A percentile compares a stretch with the other conserved stretches of the same genome.
These are phyloP conservation scores for Danio kyathit DNA, from an alignment of 2,797 vertebrate genomes.

Conservation along the genomic window DNA sequence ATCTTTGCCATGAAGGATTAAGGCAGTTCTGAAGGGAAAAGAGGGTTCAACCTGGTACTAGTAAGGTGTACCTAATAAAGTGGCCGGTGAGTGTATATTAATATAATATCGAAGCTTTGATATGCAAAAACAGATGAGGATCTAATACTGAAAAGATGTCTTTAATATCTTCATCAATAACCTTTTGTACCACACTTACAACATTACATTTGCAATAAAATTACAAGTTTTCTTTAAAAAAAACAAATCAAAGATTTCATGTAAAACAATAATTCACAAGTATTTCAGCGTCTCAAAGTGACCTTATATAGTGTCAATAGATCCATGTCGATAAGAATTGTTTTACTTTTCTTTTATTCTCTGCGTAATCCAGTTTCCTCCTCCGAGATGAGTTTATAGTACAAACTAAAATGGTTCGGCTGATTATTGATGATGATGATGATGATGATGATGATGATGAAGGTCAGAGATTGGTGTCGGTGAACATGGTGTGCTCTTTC, in stretches of 20 bases:
- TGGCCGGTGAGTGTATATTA: too few species aligned
- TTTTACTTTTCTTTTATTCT: neutral
- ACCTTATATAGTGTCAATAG: too few species aligned
- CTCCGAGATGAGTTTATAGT: neutral
- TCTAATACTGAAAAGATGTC: neutral
- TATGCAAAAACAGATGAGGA: neutral
- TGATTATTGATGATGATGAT: neutral
- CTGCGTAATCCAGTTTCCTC: neutral
- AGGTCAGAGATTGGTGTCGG: constrained; percentile 89
- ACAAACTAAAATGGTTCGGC: too few species aligned
- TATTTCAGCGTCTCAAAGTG: too few species aligned
- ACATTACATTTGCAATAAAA: neutral
- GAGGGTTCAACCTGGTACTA: too few species aligned
- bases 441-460: neutral
- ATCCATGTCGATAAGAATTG: neutral
- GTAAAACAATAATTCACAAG: neutral
- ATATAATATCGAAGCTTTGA: too few species aligned
- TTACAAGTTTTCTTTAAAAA: neutral
- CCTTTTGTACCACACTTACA: neutral
- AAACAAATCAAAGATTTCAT: neutral
- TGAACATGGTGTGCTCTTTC: constrained; percentile 97
- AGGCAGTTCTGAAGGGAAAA: too few species aligned
- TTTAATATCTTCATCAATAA: constrained; percentile 26
- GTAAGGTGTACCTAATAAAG: too few species aligned
- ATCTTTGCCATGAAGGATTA: too few species aligned